phyloP scores from a whole-genome alignment of 2,113 vertebrate species.

The Nycticebus coucang region DNA sequence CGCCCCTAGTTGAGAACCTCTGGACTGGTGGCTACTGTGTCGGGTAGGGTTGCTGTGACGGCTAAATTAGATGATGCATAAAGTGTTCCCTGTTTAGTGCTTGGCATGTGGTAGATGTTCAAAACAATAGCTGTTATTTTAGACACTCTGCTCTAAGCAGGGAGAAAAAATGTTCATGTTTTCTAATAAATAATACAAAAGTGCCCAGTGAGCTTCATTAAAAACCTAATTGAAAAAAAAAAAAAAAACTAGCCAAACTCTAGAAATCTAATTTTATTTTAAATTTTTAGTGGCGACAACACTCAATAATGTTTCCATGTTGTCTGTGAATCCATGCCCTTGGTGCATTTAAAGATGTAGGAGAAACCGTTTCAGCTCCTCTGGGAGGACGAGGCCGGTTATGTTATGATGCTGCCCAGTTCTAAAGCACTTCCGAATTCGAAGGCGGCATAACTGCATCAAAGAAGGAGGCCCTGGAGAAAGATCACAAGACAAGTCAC shows the following conservation, averaged over 20 bases:
- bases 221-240: not conserved
- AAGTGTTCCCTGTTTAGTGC: not conserved
- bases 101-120: not conserved
- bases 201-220: not conserved
- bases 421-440: constrained; percentile 89
- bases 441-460: constrained; percentile 90
- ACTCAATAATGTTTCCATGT: not conserved
- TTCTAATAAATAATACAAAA: not conserved
- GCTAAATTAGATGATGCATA: not conserved
- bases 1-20: not conserved
- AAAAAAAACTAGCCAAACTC: not conserved
- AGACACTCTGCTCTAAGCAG: not conserved
- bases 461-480: constrained; percentile 86
- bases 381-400: constrained; percentile 85
- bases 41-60: not conserved
- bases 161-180: not conserved
- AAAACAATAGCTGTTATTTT: not conserved
- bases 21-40: not conserved
- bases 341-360: constrained; percentile 82
- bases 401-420: constrained; percentile 85
- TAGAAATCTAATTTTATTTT: constrained; percentile 32
- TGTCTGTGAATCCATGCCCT: not conserved
- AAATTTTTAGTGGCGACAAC: not conserved
- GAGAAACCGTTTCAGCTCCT: constrained; percentile 88
- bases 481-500: constrained; percentile 73